Conservation (phyloP, 2,797 vertebrate species). For the Mallotus villosus region DNA sequence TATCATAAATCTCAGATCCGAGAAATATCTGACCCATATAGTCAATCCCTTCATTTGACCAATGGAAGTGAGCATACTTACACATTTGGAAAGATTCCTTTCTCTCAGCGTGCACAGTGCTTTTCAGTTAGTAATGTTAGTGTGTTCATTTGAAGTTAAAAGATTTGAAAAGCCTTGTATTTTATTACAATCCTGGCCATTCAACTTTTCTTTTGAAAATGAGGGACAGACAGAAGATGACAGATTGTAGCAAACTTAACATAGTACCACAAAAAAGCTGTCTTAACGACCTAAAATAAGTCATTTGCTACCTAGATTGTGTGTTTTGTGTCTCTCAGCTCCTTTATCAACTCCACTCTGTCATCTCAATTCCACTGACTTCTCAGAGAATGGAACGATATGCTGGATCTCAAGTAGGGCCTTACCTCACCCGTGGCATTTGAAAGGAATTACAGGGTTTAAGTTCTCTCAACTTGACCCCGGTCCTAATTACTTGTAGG, state of each 20-base stretch:
- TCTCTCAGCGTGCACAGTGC: background rate
- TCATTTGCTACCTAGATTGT: background rate
- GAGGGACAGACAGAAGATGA: background rate
- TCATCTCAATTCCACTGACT: constrained; percentile 10
- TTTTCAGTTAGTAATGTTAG: background rate
- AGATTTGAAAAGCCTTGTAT: background rate
- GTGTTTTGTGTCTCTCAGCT: background rate
- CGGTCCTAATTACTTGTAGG: constrained; percentile 77
- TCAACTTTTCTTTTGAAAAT: background rate
- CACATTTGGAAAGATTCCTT: background rate
- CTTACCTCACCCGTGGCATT: constrained; percentile 65
- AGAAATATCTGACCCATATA: background rate
- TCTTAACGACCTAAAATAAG: too few species aligned
- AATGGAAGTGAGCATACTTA: background rate
- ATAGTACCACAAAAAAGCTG: too few species aligned
- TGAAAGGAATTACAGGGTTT: constrained; percentile 70
- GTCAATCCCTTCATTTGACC: background rate
- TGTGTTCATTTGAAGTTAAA: background rate
- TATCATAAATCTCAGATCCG: too few species aligned
- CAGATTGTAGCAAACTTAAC: background rate
- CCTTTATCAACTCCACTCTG: background rate
- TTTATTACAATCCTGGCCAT: background rate
- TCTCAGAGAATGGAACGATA: constrained; percentile 34
- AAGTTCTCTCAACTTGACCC: constrained; percentile 78
- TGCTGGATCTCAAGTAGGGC: constrained; percentile 45